Percentiles rank a stretch among this genome's conserved stretches.
These are phyloP conservation scores for Lota lota DNA, from an alignment of 2,113 vertebrate species.

Conservation along the genomic window DNA sequence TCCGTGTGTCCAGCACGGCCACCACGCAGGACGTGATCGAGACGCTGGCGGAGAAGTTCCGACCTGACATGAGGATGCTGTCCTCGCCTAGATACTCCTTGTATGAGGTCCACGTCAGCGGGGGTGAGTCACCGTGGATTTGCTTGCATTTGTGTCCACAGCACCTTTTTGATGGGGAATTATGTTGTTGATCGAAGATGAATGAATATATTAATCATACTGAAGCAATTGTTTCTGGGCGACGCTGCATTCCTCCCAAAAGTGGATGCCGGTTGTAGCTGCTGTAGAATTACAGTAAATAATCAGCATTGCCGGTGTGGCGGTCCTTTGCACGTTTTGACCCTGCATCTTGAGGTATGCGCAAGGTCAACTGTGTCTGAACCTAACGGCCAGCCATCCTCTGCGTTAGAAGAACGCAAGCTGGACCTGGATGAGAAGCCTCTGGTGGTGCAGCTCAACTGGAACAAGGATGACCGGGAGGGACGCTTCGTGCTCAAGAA, in stretches of 20 bases:
- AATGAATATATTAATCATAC: too few species aligned
- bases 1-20: constrained; percentile 95
- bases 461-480: constrained; percentile 98
- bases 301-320: too few species aligned
- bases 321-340: too few species aligned
- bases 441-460: constrained; percentile 95
- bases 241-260: too few species aligned
- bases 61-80: constrained; percentile 98
- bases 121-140: constrained; percentile 79
- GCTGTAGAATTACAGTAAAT: too few species aligned
- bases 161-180: too few species aligned
- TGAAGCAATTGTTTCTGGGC: too few species aligned
- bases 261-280: too few species aligned
- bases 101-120: constrained; percentile 97
- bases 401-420: constrained; percentile 93
- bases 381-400: constrained; percentile 12
- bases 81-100: constrained; percentile 95
- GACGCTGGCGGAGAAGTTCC: constrained; percentile 96
- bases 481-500: constrained; percentile 99
- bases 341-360: too few species aligned
- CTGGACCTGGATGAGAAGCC: constrained; percentile 97
- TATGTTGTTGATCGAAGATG: too few species aligned
- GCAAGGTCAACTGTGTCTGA: constrained; percentile 1
- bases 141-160: too few species aligned
- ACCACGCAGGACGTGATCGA: constrained; percentile 98